These are phyloP conservation scores for Gobius niger DNA, from an alignment of 2,113 vertebrate genomes.

Conservation along the genomic window DNA sequence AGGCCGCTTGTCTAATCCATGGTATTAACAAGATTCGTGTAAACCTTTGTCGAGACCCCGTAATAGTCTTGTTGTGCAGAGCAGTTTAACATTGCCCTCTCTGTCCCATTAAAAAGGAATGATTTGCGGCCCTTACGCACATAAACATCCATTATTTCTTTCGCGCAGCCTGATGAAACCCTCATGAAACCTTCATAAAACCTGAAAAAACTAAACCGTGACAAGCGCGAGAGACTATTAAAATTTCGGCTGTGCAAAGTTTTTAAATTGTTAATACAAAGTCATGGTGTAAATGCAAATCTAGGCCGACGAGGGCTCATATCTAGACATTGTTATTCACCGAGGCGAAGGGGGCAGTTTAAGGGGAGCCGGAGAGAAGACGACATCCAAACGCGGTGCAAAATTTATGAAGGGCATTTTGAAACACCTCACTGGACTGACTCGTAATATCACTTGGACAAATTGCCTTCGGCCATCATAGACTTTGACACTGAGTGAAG, in stretches of 20 bases:
- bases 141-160: constrained; percentile 13
- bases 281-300: constrained; percentile 6
- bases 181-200: constrained; percentile 24
- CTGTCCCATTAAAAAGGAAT: constrained; percentile 18
- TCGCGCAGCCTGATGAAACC: background rate
- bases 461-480: constrained; percentile 18
- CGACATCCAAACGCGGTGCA: constrained; percentile 29
- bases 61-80: background rate
- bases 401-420: constrained; percentile 44
- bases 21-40: constrained; percentile 1
- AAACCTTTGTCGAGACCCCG: background rate
- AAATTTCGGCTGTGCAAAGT: constrained; percentile 2
- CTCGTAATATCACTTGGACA: constrained; percentile 15
- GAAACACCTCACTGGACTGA: constrained; percentile 19
- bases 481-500: background rate
- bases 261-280: constrained; percentile 28
- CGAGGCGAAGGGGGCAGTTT: constrained; percentile 30
- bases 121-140: background rate
- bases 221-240: background rate
- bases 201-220: constrained; percentile 9
- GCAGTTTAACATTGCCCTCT: constrained; percentile 16
- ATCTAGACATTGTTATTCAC: constrained; percentile 33
- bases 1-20: constrained; percentile 17
- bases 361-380: constrained; percentile 19
- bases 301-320: constrained; percentile 2